Conservation (phyloP, 2,888 invertebrate species). For the Ischnura elegans region DNA sequence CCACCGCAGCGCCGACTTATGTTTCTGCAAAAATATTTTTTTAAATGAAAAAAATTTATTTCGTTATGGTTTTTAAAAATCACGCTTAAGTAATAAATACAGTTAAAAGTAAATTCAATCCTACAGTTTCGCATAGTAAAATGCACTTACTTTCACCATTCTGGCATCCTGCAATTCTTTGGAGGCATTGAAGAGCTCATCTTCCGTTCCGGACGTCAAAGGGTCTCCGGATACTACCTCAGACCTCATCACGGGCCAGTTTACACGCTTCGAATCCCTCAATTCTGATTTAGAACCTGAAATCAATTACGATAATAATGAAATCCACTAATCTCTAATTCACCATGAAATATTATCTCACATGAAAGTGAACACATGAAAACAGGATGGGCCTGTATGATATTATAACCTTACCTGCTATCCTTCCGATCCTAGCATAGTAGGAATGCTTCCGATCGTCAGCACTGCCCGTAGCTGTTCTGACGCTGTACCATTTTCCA, state of each 20-base stretch:
- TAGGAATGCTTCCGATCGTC: neutral
- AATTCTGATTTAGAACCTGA: neutral
- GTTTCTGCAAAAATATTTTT: neutral
- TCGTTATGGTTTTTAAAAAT: no score
- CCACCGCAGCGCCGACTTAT: neutral
- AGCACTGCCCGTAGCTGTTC: neutral
- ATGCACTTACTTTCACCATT: neutral
- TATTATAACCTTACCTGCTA: neutral
- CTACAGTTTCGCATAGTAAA: neutral
- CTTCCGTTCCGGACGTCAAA: neutral
- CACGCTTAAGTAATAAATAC: neutral
- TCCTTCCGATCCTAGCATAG: neutral
- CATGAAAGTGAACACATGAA: neutral
- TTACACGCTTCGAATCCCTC: neutral
- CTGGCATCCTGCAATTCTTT: neutral
- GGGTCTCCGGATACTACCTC: neutral
- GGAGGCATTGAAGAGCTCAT: neutral
- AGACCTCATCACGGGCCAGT: neutral
- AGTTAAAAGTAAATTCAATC: neutral
- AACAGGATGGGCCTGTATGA: neutral
- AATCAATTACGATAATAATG: neutral
- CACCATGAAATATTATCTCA: neutral
- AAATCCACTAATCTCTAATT: neutral
- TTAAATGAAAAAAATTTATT: no score
- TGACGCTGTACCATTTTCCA: neutral